Conservation (phyloP, 2,113 vertebrate genomes). For the Aldabrachelys gigantea region DNA sequence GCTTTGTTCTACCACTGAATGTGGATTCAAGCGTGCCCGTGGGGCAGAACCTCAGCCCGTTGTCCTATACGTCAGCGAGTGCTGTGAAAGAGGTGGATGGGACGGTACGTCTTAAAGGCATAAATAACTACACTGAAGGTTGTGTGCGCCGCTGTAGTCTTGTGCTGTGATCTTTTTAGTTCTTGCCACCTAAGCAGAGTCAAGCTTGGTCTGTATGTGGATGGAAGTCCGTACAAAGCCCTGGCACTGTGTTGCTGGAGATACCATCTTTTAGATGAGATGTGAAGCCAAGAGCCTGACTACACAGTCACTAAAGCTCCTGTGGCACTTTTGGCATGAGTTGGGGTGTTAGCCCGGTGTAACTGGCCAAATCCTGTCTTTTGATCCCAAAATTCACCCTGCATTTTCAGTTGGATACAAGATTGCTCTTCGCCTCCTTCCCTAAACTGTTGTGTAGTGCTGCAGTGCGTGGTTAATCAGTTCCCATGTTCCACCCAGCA, state of each 20-base stretch:
- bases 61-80: slow-evolving; percentile 81
- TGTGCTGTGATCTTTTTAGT: background rate
- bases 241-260: background rate
- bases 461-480: background rate
- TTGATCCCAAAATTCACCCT: background rate
- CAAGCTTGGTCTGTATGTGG: background rate
- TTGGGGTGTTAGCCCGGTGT: rapidly evolving
- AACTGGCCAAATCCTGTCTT: background rate
- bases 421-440: background rate
- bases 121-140: background rate
- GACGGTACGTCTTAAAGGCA: slow-evolving; percentile 76
- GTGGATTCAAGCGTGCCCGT: slow-evolving; percentile 74
- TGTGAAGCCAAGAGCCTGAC: background rate
- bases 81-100: slow-evolving; percentile 82
- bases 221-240: background rate
- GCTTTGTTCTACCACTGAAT: slow-evolving; percentile 90
- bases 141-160: background rate
- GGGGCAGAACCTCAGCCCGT: slow-evolving; percentile 84
- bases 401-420: background rate
- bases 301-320: background rate
- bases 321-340: background rate
- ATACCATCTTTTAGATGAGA: background rate
- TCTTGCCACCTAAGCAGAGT: background rate
- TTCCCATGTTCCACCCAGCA: background rate
- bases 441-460: background rate